Percentiles rank a stretch among this genome's conserved stretches.
phyloP scores from a whole-genome alignment of 2,113 vertebrate species.

The Dryoscopus gambensis region DNA sequence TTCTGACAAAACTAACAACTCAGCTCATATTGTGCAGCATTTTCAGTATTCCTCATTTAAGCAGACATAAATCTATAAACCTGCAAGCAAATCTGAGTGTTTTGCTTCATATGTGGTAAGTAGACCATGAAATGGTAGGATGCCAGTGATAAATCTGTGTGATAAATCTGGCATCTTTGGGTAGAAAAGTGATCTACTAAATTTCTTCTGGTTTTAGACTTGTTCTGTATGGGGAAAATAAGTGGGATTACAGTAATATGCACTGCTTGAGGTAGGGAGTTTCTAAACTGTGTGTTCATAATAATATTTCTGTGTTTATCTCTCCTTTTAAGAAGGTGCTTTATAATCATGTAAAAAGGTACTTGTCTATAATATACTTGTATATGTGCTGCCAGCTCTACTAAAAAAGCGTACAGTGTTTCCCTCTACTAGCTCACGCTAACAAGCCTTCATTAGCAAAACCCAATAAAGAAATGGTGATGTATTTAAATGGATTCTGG shows the following conservation, averaged over 20 bases:
- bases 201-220: background rate
- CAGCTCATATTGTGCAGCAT: background rate
- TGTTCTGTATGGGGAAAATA: background rate
- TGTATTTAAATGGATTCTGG: background rate
- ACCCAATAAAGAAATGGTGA: background rate
- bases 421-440: background rate
- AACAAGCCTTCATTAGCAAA: background rate
- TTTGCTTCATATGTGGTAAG: background rate
- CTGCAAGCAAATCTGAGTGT: background rate
- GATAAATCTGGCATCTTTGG: background rate
- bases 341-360: background rate
- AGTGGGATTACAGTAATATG: background rate
- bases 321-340: background rate
- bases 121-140: background rate
- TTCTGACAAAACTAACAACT: background rate
- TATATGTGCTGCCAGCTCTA: background rate
- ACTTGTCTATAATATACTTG: background rate
- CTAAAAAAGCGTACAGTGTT: background rate
- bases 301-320: background rate
- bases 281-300: background rate
- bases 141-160: background rate
- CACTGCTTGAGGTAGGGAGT: background rate
- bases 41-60: background rate
- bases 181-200: background rate
- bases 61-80: background rate